These are phyloP conservation scores for Sparidentex hasta DNA, from an alignment of 2,797 vertebrate species.

Conservation along the genomic window DNA sequence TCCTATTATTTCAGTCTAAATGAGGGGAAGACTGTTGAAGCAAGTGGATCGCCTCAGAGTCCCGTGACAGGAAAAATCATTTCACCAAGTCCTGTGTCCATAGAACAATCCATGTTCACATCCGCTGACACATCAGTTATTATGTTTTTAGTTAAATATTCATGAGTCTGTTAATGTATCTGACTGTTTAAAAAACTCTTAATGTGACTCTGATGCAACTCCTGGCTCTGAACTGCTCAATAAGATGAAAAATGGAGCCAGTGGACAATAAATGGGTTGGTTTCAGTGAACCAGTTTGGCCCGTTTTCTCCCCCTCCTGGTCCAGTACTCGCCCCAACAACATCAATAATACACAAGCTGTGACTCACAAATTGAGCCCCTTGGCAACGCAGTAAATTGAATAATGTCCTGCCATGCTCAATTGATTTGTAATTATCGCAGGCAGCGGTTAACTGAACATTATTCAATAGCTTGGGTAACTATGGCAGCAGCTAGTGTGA, in stretches of 20 bases:
- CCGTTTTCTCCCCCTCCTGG: background rate
- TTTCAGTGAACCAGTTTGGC: constrained; percentile 35
- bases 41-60: background rate
- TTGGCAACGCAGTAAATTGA: constrained; percentile 52
- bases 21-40: background rate
- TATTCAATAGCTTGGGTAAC: constrained; percentile 46
- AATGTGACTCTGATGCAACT: background rate
- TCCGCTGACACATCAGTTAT: background rate
- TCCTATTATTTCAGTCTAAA: background rate
- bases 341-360: constrained; percentile 62
- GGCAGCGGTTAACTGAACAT: constrained; percentile 49
- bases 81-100: background rate
- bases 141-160: background rate
- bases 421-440: constrained; percentile 57
- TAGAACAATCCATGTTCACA: background rate
- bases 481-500: constrained; percentile 60
- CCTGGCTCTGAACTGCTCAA: background rate
- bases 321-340: constrained; percentile 20
- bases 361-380: constrained; percentile 29
- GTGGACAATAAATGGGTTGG: background rate
- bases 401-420: constrained; percentile 36
- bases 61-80: background rate
- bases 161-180: background rate
- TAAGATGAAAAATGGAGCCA: background rate
- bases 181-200: too few species aligned